phyloP scores from a whole-genome alignment of 2,113 vertebrate genomes.

The Syngnathus floridae region DNA sequence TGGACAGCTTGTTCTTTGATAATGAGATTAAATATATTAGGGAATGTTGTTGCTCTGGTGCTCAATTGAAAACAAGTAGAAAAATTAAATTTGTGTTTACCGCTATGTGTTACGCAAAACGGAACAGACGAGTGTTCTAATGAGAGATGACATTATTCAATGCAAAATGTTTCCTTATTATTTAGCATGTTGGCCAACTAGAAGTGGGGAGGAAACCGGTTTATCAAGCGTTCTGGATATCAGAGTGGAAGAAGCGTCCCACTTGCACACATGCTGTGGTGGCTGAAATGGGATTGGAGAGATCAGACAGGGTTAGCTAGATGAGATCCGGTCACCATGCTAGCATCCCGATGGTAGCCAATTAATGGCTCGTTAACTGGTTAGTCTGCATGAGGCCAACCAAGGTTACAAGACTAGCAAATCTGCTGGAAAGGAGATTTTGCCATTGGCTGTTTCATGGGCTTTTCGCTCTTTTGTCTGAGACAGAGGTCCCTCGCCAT shows the following conservation, averaged over 20 bases:
- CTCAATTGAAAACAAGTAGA: not conserved
- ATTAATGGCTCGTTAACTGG: conserved; percentile 50
- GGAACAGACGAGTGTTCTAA: not conserved
- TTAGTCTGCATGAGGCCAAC: conserved; percentile 31
- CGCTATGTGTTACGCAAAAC: not conserved
- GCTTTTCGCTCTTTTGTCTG: no score
- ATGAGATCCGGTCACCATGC: conserved; percentile 46
- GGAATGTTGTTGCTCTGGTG: not conserved
- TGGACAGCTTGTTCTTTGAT: not conserved
- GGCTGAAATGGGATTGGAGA: conserved; percentile 49
- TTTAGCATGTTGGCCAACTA: not conserved
- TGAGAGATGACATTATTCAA: not conserved
- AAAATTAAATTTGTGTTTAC: not conserved
- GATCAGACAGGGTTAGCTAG: conserved; percentile 52
- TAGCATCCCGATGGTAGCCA: conserved; percentile 42
- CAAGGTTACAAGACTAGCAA: conserved; percentile 42
- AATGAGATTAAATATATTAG: not conserved
- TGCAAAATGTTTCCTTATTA: not conserved
- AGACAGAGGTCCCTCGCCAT: no score
- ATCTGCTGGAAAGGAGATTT: conserved; percentile 14
- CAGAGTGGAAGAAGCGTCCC: conserved; percentile 4
- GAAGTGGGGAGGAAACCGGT: not conserved
- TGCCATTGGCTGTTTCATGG: no score
- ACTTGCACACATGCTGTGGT: conserved; percentile 22
- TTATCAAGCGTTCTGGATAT: not conserved